Evolutionary conservation across 1,140 invertebrate genomes (phyloP).

Genomic region (Cotesia glomerata): DNA sequence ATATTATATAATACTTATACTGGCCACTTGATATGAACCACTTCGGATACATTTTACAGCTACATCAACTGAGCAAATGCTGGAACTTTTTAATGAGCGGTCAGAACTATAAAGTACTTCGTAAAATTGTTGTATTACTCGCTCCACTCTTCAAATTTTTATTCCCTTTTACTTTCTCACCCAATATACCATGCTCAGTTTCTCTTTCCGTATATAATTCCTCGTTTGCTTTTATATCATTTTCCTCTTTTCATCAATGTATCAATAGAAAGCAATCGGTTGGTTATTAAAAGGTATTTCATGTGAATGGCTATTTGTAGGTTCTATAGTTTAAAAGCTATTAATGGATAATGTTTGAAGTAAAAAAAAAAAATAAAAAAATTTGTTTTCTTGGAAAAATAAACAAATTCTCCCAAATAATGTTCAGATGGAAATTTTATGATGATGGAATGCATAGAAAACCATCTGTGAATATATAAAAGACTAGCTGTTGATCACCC

Average conservation of each 20-base stretch:
- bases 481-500: too few species aligned
- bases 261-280: neutral
- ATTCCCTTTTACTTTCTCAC: slow-evolving; percentile 32
- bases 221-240: slow-evolving; percentile 30
- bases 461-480: too few species aligned
- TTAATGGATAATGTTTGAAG: neutral
- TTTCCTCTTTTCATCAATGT: slow-evolving; percentile 1
- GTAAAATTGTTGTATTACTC: neutral
- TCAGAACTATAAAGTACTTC: slow-evolving; percentile 27
- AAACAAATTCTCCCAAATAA: too few species aligned
- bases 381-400: too few species aligned
- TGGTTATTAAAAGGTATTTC: neutral
- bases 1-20: neutral
- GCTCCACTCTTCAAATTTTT: neutral
- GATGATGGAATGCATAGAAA: too few species aligned
- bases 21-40: slow-evolving; percentile 26
- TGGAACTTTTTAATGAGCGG: slow-evolving; percentile 52
- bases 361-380: too few species aligned
- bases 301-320: neutral
- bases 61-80: slow-evolving; percentile 43
- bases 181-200: neutral
- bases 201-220: neutral
- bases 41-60: slow-evolving; percentile 45
- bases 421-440: too few species aligned
- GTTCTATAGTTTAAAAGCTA: neutral